phyloP scores from a whole-genome alignment of 2,113 vertebrate genomes.

The Alethe diademata region DNA sequence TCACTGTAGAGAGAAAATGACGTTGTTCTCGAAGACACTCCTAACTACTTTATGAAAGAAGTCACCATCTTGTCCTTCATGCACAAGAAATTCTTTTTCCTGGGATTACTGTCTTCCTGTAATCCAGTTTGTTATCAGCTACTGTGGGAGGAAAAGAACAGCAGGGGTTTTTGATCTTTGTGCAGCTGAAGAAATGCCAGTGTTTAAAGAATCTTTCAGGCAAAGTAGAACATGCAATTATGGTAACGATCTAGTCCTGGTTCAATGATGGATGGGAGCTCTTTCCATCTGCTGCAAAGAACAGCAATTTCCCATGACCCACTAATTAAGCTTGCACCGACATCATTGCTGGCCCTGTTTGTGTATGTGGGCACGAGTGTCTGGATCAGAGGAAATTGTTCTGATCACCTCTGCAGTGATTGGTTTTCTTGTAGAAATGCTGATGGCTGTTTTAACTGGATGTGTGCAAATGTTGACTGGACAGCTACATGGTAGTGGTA shows the following conservation, averaged over 20 bases:
- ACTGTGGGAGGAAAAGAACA: not conserved
- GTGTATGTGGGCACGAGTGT: accelerated
- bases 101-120: not conserved
- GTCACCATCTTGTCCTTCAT: not conserved
- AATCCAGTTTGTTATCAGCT: not conserved
- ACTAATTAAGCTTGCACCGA: not conserved
- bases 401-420: not conserved
- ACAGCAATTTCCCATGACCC: not conserved
- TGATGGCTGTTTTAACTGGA: not conserved
- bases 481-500: not conserved
- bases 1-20: not conserved
- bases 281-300: not conserved
- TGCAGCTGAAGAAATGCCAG: not conserved
- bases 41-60: not conserved
- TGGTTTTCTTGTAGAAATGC: not conserved
- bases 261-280: not conserved
- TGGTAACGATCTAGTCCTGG: not conserved
- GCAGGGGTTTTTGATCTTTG: not conserved
- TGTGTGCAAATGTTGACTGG: not conserved
- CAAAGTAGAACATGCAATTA: not conserved
- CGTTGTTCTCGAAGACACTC: not conserved
- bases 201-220: not conserved
- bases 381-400: not conserved
- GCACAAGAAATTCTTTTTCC: not conserved
- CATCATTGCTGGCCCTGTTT: not conserved